A percentile compares a stretch with the other conserved stretches of the same genome.
phyloP scores from a whole-genome alignment of 2,113 vertebrate genomes.

The Meriones unguiculatus region DNA sequence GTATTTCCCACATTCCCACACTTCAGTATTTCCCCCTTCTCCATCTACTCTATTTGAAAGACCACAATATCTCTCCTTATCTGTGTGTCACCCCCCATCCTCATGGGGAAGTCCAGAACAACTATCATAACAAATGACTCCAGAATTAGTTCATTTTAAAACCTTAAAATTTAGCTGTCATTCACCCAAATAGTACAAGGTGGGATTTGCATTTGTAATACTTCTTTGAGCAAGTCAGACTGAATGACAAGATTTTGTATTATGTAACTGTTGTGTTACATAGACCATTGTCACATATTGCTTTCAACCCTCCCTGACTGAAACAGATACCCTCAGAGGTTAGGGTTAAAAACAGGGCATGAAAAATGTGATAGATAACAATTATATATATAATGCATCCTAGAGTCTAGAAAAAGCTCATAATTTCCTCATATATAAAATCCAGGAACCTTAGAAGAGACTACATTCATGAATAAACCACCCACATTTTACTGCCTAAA shows the following conservation, averaged over 20 bases:
- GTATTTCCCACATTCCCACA: neutral
- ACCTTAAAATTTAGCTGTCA: neutral
- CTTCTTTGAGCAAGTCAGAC: neutral
- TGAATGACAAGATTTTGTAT: neutral
- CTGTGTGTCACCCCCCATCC: neutral
- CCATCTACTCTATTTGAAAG: neutral
- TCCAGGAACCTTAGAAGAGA: neutral
- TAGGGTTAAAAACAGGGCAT: neutral
- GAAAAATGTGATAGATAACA: neutral
- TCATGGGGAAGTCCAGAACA: neutral
- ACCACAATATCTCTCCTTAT: neutral
- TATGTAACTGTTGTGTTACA: neutral
- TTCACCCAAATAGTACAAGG: neutral
- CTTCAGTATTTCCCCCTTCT: too few species aligned
- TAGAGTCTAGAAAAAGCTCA: neutral
- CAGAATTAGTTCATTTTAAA: neutral
- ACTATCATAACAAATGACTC: neutral
- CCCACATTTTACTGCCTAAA: constrained; percentile 34
- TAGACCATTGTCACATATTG: neutral
- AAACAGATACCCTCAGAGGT: neutral
- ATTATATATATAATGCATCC: neutral
- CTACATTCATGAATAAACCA: neutral
- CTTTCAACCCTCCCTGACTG: constrained; percentile 5
- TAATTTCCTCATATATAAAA: neutral
- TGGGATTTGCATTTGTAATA: neutral